Evolutionary conservation across 2,113 vertebrate species (phyloP).

Genomic region (Larimichthys polyactis): DNA sequence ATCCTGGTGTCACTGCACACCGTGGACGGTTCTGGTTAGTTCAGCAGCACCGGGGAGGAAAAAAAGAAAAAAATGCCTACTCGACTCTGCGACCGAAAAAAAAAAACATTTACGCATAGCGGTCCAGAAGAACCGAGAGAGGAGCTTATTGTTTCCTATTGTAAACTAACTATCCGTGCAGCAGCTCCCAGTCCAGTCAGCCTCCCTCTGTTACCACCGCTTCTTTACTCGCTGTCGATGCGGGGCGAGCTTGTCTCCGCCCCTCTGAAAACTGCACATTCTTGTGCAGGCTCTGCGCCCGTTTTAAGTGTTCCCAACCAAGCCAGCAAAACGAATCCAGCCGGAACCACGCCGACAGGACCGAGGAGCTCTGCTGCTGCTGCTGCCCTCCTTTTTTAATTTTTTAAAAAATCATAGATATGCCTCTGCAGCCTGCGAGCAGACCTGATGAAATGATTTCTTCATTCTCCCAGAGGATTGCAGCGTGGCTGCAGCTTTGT

Average conservation of each 20-base stretch:
- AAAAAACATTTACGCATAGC: constrained; percentile 32
- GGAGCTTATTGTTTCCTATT: constrained; percentile 28
- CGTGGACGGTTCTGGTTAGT: constrained; percentile 45
- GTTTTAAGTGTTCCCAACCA: constrained; percentile 61
- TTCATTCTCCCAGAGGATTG: not conserved
- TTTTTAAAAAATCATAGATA: too few species aligned
- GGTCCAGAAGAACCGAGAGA: constrained; percentile 53
- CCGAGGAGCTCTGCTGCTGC: constrained; percentile 1
- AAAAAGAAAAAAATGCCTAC: constrained; percentile 8
- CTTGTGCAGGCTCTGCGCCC: constrained; percentile 67
- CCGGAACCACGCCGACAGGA: constrained; percentile 48
- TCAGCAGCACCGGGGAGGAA: constrained; percentile 7
- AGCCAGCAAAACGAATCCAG: constrained; percentile 44
- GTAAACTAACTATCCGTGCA: constrained; percentile 47
- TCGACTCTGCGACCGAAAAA: not conserved
- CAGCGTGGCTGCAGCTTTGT: not conserved
- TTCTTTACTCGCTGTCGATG: constrained; percentile 54
- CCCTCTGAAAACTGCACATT: constrained; percentile 78
- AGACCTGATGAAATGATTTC: constrained; percentile 6
- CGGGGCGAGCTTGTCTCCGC: constrained; percentile 76
- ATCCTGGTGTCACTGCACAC: constrained; percentile 49
- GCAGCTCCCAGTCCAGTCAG: constrained; percentile 36
- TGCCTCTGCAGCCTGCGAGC: not conserved
- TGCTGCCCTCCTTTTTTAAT: not conserved
- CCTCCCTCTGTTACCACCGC: constrained; percentile 2